Conservation (phyloP, 2,113 vertebrate genomes). For the Synchiropus splendidus region DNA sequence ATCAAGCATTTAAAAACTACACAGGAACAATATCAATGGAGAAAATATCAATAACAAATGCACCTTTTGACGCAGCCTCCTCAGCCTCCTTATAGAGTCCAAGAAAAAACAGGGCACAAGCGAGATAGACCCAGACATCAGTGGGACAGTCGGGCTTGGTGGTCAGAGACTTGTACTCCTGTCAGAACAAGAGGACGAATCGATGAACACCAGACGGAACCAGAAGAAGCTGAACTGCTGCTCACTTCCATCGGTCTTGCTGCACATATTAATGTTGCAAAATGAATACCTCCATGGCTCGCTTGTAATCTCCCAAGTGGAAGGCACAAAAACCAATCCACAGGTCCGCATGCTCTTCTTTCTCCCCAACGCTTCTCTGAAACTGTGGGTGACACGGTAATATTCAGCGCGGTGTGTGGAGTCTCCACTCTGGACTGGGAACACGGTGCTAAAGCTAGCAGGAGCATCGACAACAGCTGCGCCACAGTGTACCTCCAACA, state of each 20-base stretch:
- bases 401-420: too few relatives aligned
- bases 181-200: conserved; percentile 29
- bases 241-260: too few relatives aligned
- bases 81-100: conserved; percentile 93
- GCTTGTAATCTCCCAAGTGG: conserved; percentile 89
- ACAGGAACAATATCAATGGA: too few relatives aligned
- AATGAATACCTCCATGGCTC: conserved; percentile 94
- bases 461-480: too few relatives aligned
- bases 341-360: conserved; percentile 74
- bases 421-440: too few relatives aligned
- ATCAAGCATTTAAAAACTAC: too few relatives aligned
- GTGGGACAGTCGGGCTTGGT: conserved; percentile 67
- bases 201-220: too few relatives aligned
- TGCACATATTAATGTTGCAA: too few relatives aligned
- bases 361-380: conserved; percentile 78
- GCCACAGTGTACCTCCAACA: conserved; percentile 74
- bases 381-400: conserved; percentile 68
- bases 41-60: too few relatives aligned
- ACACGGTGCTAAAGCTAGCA: too few relatives aligned
- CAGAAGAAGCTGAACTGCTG: too few relatives aligned
- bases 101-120: conserved; percentile 86
- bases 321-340: conserved; percentile 93
- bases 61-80: conserved; percentile 86
- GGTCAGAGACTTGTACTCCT: conserved; percentile 82
- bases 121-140: conserved; percentile 89